Base-by-base conservation (phyloP, 1,140 invertebrate species). In the Cotesia vestalis region DNA sequence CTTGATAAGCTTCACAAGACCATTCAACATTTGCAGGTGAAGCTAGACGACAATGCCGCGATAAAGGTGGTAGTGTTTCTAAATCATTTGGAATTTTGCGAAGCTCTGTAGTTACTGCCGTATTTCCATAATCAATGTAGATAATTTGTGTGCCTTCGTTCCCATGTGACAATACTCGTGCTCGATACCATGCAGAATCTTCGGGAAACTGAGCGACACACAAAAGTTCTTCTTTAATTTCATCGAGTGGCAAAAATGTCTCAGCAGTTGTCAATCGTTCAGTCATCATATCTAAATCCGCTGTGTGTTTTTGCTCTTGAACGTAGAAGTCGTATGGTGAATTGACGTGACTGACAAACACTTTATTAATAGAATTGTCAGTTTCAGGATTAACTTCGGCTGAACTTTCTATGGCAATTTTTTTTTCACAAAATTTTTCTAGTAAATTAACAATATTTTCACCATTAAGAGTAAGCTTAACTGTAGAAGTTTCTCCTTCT, bases 131-230 rank as follows among this genome's bases (percentile, higher is more conserved):
- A 75, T 91, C 90, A 4, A 91, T 85, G 75, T 88, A 91, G 9
- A 81, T 77, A 0, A 91, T 88, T 68, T 83, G 80, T 3, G 79
- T 83, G 17, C 78, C 77, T 66, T 77, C 63, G 5, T 84, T 77
- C 4, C 12, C 67, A 3, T 80, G 75, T 1, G 79, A 78, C 0
- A 85, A 2, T 4, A 87, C 72, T 4, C 73, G 78, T 3, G 90
- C 90, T 63, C 92, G 86, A 73, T 93, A 93, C 88, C 90, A 93
- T 6, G 88, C 81, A 20, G 86, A 85, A 73, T 92, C 91, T 20
- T 91, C 90, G 0, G 88, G 84, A 79, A 90, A 92, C 72, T 90
- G 88, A n/a, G 91, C 91, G n/a, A 90, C 89, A 72, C 91, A 91
- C 0, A 92, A 12, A 0, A 87, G 81, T 2, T 89, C 90, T 14